phyloP scores from a whole-genome alignment of 2,797 vertebrate genomes.

The Selene dorsalis region DNA sequence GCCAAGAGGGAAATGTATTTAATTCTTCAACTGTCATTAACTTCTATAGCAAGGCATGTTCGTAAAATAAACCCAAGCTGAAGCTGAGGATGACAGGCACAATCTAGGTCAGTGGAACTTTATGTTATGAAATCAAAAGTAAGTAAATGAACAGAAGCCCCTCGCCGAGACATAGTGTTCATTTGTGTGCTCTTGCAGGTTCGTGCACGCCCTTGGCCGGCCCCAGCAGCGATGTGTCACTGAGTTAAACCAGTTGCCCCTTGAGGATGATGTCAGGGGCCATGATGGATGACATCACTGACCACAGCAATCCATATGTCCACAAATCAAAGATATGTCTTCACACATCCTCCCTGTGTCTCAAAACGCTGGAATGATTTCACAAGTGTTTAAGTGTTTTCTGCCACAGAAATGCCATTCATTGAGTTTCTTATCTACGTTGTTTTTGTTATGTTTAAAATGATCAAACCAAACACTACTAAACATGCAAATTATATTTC shows the following conservation, averaged over 20 bases:
- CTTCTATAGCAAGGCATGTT: neutral
- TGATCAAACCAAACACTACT: neutral
- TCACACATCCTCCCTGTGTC: constrained; percentile 33
- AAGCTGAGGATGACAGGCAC: neutral
- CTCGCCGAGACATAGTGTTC: constrained; percentile 9
- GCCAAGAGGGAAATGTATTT: neutral
- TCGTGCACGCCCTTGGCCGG: constrained; percentile 53
- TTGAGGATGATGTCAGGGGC: constrained; percentile 65
- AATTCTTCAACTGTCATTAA: constrained; percentile 11
- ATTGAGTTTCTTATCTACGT: neutral
- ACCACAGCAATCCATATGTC: constrained; percentile 47
- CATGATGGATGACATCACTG: constrained; percentile 75
- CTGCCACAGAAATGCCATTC: neutral
- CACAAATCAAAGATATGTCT: constrained; percentile 52
- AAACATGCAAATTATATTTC: neutral
- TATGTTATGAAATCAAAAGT: constrained; percentile 38
- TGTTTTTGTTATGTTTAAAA: neutral
- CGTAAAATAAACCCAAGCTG: constrained; percentile 20
- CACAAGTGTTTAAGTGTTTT: neutral
- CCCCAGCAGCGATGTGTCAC: constrained; percentile 65
- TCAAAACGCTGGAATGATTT: neutral
- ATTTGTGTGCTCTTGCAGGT: constrained; percentile 54
- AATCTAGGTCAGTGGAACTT: constrained; percentile 52
- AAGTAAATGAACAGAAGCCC: constrained; percentile 38
- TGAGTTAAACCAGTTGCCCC: constrained; percentile 64